Evolutionary conservation across 64 coral and sea anemone species (phyloP), one percentile per base, ranked within the genome.

Genomic region (Anthopleura sola): DNA sequence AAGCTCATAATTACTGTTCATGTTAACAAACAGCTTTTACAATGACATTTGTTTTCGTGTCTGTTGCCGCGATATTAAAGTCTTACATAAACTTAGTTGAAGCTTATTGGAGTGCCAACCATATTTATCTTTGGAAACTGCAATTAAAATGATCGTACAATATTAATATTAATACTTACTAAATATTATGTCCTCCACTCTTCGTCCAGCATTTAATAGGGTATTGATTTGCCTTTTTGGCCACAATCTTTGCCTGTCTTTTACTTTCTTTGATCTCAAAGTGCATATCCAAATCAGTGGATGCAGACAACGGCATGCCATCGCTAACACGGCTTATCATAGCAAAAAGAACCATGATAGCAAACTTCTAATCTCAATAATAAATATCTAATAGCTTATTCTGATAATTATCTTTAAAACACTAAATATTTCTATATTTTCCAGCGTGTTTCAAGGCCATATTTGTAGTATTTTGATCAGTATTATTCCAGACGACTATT

Each of bases 191-290:
- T 60, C 85, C 78, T 83, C 94, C 94, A 87, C 81, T 91, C 40
- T 80, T 85, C 83, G 91, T 92, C 55, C 80, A 83, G 58, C 94
- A 96, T 75, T 89, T 96, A 19, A 92, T 92, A 9, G 94, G 94
- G 55, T 86, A 96, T 39, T 96, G 90, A 78, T 96, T 96, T 14
- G 90, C 94, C 71, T 96, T 96, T 37, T 86, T 85, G 0, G 94
- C 94, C 19, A 96, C 58, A 15, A 64, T 89, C 75, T 96, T 96
- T 10, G 90, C 90, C 31, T 92, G 86, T 81, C 68, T 92, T 58
- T 96, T 96, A 56, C 90, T 96, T 34, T 96, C 94, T 74, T 96
- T 96, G 12, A 96, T 55, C 80, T 96, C 94, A 86, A 96, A 96
- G 55, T 96, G 94, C 84, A 96, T 89, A 24, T 96, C 94, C 24